Base-by-base conservation (phyloP, 1,140 invertebrate species). In the Chelonus insularis region DNA sequence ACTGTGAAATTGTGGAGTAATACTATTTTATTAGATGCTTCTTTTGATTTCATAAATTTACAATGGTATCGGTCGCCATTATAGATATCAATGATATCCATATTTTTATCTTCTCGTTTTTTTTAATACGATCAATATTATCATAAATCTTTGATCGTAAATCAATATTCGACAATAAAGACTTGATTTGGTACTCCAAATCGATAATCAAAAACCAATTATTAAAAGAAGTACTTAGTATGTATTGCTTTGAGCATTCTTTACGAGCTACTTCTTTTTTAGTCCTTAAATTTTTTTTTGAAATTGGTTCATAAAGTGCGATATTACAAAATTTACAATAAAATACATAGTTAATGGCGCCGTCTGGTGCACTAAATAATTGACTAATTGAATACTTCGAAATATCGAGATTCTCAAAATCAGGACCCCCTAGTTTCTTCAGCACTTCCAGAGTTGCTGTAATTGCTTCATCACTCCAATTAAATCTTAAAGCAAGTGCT, bases 151-250 rank as follows among this genome's bases (percentile, higher is more conserved):
- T 14, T 16, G 39, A 23, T 56, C 48, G n/a, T n/a, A n/a, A n/a
- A n/a, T n/a, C n/a, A n/a, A n/a, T 39, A 39, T 65, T 43, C 12
- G 41, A 20, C 36, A 64, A 50, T 56, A 65, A 59, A 23, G 52
- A 50, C 43, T 18, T 21, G 2, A 64, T 57, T 64, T 67, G 62
- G 47, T 64, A 54, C 39, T 58, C 57, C 12, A 67, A 11, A 47
- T 67, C 62, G 23, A 64, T 16, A 1, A 51, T 47, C n/a, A 67
- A 37, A 48, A 67, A 67, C 32, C 47, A 62, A 60, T 67, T 62
- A 8, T 47, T n/a, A 3, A 23, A 1, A 14, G 56, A 58, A 12
- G 12, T 47, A 16, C 57, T 43, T 45, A 64, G 41, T n/a, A n/a
- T n/a, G 39, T 67, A 64, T 16, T 16, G 36, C 51, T 50, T 41